phyloP scores from a whole-genome alignment of 2,113 vertebrate species.

The Neopipo cinnamomea region DNA sequence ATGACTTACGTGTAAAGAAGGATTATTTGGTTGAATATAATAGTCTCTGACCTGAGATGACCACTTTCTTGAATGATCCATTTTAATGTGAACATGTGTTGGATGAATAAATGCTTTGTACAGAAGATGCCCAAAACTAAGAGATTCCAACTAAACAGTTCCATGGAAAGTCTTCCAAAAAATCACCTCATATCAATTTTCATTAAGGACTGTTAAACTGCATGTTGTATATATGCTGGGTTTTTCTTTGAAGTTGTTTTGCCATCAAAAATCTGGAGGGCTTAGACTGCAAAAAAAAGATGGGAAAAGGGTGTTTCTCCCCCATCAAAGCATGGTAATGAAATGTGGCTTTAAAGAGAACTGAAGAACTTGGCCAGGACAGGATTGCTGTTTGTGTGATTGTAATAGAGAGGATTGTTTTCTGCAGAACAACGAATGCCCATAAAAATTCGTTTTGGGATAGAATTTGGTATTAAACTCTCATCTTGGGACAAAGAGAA shows the following conservation, averaged over 20 bases:
- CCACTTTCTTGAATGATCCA: not conserved
- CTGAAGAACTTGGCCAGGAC: not conserved
- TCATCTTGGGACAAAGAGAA: conserved; percentile 46
- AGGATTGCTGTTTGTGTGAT: not conserved
- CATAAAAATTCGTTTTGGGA: conserved; percentile 32
- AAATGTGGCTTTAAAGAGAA: not conserved
- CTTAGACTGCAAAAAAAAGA: not conserved
- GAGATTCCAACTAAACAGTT: not conserved
- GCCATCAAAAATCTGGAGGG: not conserved
- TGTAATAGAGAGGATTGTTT: not conserved
- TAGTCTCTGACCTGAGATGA: not conserved
- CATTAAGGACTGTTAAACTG: not conserved
- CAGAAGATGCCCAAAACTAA: not conserved
- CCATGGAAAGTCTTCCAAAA: not conserved
- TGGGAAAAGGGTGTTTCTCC: not conserved
- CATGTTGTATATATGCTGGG: not conserved
- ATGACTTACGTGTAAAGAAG: not conserved
- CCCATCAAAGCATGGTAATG: not conserved
- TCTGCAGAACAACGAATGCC: not conserved
- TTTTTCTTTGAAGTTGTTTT: not conserved
- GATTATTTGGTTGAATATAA: not conserved
- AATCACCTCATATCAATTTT: not conserved
- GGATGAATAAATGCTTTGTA: not conserved
- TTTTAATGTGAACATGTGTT: not conserved
- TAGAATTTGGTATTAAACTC: conserved; percentile 37